Conservation (phyloP, 2,113 vertebrate genomes). For the cattle (Bos taurus) region ARS-UCD2.0 NC_037352.1:15883001-15883500, state of each 20-base stretch:
- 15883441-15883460: background rate
- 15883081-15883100: background rate
- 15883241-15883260: background rate
- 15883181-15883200: background rate
- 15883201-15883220: background rate
- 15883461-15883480: background rate
- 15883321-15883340: background rate
- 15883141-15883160: background rate
- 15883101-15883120: background rate
- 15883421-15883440: background rate
- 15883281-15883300: background rate
- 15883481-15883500: background rate
- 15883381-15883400: background rate
- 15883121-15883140: background rate
- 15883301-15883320: background rate
- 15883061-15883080: background rate
- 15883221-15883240: background rate
- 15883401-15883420: background rate
- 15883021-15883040: background rate
- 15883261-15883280: background rate
- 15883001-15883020: background rate
- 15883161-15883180: background rate
- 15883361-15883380: background rate
- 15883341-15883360: background rate
- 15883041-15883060: background rate